These are phyloP conservation scores for Drepanosiphum platanoidis DNA, from an alignment of 2,888 invertebrate species.

Conservation along the genomic window DNA sequence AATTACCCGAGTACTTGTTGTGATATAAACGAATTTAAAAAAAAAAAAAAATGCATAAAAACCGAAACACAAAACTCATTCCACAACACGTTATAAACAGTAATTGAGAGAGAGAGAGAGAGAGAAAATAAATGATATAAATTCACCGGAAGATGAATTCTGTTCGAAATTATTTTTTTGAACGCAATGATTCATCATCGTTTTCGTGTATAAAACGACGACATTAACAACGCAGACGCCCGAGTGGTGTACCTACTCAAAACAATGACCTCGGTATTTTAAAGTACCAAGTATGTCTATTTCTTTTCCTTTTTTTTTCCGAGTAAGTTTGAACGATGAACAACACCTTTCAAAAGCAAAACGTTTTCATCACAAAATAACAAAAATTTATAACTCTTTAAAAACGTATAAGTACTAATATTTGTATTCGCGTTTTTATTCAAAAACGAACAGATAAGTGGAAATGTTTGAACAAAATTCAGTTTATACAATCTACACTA, in stretches of 20 bases:
- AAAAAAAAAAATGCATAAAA: neutral
- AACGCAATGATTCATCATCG: neutral
- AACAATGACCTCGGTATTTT: neutral
- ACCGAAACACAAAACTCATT: neutral
- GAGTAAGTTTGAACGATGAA: neutral
- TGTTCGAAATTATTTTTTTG: neutral
- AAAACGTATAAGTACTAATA: too few relatives aligned
- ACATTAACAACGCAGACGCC: constrained; percentile 1
- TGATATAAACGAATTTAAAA: neutral
- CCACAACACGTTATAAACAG: neutral
- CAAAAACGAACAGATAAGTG: too few relatives aligned
- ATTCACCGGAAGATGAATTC: neutral
- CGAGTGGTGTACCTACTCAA: neutral
- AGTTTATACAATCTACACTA: too few relatives aligned
- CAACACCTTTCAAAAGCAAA: neutral
- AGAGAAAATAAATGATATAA: neutral
- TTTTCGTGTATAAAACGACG: neutral
- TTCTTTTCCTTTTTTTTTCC: neutral
- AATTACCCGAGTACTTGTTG: neutral
- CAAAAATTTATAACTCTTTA: too few relatives aligned
- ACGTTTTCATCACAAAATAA: neutral
- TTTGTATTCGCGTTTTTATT: too few relatives aligned
- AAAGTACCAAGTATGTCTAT: neutral
- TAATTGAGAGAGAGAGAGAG: too few relatives aligned
- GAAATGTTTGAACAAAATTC: too few relatives aligned